These are phyloP conservation scores for Thripadectes ignobilis DNA, from an alignment of 2,797 vertebrate genomes.

Conservation along the genomic window DNA sequence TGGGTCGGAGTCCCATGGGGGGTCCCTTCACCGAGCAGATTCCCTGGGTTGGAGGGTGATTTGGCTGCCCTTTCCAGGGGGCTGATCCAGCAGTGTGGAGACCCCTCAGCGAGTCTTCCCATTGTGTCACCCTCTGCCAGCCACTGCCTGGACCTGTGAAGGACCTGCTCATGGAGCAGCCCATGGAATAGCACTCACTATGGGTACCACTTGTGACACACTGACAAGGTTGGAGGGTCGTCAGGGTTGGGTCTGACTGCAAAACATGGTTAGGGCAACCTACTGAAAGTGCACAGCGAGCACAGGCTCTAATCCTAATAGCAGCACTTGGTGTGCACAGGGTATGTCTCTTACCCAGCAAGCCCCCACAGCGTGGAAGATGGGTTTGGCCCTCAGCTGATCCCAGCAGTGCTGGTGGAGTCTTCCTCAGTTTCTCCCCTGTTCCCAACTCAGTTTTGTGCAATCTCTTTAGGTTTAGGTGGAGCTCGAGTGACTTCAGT, in stretches of 20 bases:
- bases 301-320: neutral
- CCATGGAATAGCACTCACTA: too few species aligned
- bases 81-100: neutral
- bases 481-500: neutral
- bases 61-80: neutral
- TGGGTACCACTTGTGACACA: neutral
- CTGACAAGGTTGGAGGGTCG: neutral
- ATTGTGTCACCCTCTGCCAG: neutral
- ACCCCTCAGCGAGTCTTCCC: neutral
- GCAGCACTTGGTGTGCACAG: neutral
- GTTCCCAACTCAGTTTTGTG: neutral
- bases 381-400: neutral
- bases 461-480: neutral
- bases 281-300: neutral
- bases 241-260: neutral
- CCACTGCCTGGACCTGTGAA: neutral
- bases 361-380: neutral
- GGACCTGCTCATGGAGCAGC: neutral
- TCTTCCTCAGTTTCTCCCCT: neutral
- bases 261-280: neutral
- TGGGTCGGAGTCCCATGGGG: neutral
- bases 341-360: neutral
- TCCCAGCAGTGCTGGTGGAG: neutral
- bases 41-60: neutral
- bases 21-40: neutral